Conservation (phyloP, 2,888 invertebrate species). For the Sphinx pinastri region DNA sequence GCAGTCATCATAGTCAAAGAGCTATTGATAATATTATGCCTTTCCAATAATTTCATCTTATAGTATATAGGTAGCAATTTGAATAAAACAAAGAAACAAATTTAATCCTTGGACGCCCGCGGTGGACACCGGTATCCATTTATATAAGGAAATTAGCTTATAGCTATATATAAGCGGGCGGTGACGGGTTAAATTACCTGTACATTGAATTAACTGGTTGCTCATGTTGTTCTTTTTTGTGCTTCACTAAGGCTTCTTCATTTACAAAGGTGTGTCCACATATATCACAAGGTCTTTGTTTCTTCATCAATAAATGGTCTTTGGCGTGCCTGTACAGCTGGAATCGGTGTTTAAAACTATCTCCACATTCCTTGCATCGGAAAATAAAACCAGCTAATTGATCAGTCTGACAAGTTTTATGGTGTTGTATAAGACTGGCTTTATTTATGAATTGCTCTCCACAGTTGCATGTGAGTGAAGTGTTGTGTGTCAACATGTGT, state of each 20-base stretch:
- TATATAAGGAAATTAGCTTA: too few species aligned
- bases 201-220: constrained; percentile 53
- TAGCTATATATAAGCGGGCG: too few species aligned
- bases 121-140: too few species aligned
- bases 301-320: constrained; percentile 61
- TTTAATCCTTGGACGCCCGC: too few species aligned
- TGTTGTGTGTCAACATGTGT: constrained; percentile 61
- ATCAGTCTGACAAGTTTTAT: constrained; percentile 61
- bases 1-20: too few species aligned
- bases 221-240: constrained; percentile 63
- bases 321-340: constrained; percentile 71
- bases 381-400: constrained; percentile 62
- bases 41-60: too few species aligned
- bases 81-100: too few species aligned
- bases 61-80: too few species aligned
- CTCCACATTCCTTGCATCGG: constrained; percentile 72
- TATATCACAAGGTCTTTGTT: constrained; percentile 66
- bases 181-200: constrained; percentile 61
- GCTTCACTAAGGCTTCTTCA: constrained; percentile 58
- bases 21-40: too few species aligned
- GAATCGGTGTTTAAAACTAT: constrained; percentile 64
- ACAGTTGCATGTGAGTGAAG: constrained; percentile 57
- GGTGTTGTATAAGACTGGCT: constrained; percentile 61
- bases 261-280: constrained; percentile 66
- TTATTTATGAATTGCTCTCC: constrained; percentile 61